Evolutionary conservation across 2,113 vertebrate genomes (phyloP).

Genomic region (Myotis lucifugus): DNA sequence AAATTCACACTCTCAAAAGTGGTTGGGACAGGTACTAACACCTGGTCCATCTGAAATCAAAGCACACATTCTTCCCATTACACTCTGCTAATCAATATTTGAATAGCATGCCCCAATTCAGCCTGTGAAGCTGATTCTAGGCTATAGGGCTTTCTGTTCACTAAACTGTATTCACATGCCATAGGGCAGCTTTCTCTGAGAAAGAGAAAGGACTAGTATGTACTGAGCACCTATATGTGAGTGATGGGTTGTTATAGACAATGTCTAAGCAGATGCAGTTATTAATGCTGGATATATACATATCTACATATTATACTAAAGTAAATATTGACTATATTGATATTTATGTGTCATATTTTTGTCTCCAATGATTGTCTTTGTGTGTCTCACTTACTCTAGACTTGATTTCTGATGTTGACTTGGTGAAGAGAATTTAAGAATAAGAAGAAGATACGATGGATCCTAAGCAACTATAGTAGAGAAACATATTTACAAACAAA

Average conservation of each 20-base stretch:
- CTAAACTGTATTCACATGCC: not conserved
- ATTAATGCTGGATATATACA: not conserved
- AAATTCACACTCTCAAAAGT: not conserved
- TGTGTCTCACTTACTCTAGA: not conserved
- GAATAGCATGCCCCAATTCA: not conserved
- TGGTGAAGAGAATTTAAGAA: not conserved
- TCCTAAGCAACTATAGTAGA: not conserved
- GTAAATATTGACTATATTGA: not conserved
- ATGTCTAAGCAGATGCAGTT: not conserved
- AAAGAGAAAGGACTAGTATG: not conserved
- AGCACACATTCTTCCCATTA: not conserved
- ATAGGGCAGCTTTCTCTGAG: not conserved
- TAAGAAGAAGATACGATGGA: not conserved
- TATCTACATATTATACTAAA: not conserved
- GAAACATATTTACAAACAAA: not conserved
- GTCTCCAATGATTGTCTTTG: not conserved
- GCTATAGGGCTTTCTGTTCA: accelerated
- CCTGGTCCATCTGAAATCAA: not conserved
- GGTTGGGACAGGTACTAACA: not conserved
- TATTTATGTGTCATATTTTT: not conserved
- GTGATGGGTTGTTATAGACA: not conserved
- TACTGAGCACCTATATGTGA: not conserved
- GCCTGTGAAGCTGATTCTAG: not conserved
- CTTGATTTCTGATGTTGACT: not conserved
- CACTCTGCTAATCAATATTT: not conserved